Evolutionary conservation across 2,888 invertebrate species (phyloP).

Genomic region (Tetranychus truncatus): DNA sequence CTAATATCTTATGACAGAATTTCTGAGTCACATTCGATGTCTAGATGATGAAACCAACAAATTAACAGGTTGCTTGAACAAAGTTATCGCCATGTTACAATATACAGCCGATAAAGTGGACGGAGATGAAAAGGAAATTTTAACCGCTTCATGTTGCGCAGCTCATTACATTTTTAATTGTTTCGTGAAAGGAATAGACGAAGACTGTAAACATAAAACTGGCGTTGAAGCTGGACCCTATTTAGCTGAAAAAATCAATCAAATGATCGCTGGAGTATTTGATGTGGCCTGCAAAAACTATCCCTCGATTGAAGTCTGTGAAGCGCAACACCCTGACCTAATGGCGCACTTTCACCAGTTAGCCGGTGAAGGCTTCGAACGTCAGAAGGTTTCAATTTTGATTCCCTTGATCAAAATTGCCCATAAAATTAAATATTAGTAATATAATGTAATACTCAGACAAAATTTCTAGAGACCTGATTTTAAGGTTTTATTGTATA

Average conservation of each 20-base stretch:
- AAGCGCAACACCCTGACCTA: not conserved
- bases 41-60: conserved; percentile 3
- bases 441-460: not conserved
- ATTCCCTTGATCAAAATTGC: conserved; percentile 1
- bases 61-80: not conserved
- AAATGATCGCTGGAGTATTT: conserved; percentile 1
- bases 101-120: not conserved
- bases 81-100: conserved; percentile 1
- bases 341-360: not conserved
- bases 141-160: conserved; percentile 6
- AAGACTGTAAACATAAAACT: not conserved
- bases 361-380: not conserved
- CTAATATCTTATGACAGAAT: not conserved
- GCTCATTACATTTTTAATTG: conserved; percentile 6
- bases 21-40: conserved; percentile 1
- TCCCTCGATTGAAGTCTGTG: not conserved
- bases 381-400: not conserved
- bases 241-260: not conserved
- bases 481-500: not conserved
- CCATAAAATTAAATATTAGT: not conserved
- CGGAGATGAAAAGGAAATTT: not conserved
- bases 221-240: not conserved
- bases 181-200: not conserved
- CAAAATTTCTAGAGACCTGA: not conserved
- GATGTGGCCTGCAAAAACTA: conserved; percentile 1